phyloP scores from a whole-genome alignment of 37 sponge, comb jelly and placozoan species.

The Spongia lamella region DNA sequence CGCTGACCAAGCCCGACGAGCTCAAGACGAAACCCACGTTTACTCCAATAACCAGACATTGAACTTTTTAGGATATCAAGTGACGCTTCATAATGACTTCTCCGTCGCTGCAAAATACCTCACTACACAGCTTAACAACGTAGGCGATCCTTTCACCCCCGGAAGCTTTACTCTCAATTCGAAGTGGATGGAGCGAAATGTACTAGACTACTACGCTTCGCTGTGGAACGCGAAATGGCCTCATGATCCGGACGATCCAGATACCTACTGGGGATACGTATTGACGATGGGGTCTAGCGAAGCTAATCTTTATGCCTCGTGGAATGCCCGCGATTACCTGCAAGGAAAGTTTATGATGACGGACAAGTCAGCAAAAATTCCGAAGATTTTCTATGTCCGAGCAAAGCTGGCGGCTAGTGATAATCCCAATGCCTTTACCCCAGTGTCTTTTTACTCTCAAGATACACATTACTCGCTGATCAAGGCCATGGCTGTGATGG shows the following conservation, averaged over 20 bases:
- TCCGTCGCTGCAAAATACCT: no score
- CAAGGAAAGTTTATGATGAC: no score
- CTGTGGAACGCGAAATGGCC: constrained; percentile 37
- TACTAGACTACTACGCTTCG: constrained; percentile 26
- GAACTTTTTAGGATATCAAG: constrained; percentile 5
- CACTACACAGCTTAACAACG: no score
- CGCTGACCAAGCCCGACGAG: not conserved
- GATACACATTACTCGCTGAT: constrained; percentile 23
- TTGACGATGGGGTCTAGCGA: constrained; percentile 41
- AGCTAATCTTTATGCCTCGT: constrained; percentile 20
- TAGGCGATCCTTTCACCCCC: constrained; percentile 20
- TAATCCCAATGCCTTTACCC: not conserved
- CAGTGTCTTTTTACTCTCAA: constrained; percentile 13
- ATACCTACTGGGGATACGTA: no score
- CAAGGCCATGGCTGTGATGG: not conserved
- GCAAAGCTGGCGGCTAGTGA: not conserved
- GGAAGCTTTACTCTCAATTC: not conserved
- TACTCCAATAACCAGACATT: not conserved
- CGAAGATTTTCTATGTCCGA: not conserved
- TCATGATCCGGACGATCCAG: constrained; percentile 21
- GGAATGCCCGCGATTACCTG: constrained; percentile 26
- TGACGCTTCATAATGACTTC: no score
- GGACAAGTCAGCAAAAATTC: not conserved
- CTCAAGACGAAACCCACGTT: not conserved
- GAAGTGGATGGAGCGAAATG: constrained; percentile 35